Conservation (phyloP, 2,888 invertebrate genomes). For the Arrhopalites spinosus region DNA sequence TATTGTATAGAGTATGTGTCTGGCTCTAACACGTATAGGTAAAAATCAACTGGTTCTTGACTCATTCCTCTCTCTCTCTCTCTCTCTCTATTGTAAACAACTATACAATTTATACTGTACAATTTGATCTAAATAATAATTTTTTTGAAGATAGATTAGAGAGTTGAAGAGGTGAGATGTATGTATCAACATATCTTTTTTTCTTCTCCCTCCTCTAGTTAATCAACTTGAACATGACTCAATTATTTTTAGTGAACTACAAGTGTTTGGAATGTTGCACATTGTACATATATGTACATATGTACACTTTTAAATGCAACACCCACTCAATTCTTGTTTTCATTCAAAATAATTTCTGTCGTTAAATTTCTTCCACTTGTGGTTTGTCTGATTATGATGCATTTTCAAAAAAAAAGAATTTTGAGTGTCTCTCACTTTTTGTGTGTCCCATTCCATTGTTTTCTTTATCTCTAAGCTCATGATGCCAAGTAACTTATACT, state of each 20-base stretch:
- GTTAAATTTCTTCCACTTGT: too few relatives aligned
- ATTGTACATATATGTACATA: neutral
- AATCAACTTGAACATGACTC: neutral
- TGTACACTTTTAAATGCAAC: neutral
- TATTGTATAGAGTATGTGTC: too few relatives aligned
- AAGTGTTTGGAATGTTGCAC: neutral
- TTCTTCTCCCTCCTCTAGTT: too few relatives aligned
- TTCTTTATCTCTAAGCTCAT: too few relatives aligned
- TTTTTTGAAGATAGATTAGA: conserved; percentile 7
- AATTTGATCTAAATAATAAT: neutral
- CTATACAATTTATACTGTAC: neutral
- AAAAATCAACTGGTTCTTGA: too few relatives aligned
- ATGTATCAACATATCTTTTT: neutral
- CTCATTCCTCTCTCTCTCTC: neutral
- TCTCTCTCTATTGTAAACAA: neutral
- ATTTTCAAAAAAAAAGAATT: too few relatives aligned
- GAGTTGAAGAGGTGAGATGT: conserved; percentile 1
- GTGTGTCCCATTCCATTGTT: too few relatives aligned
- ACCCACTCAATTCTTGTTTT: conserved; percentile 1
- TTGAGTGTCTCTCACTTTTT: too few relatives aligned
- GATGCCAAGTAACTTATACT: too few relatives aligned
- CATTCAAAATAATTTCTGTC: neutral
- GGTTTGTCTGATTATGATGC: too few relatives aligned
- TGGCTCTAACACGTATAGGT: too few relatives aligned
- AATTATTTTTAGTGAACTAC: too few relatives aligned